Conservation (phyloP, 1,140 invertebrate species). For the Nilaparvata lugens region DNA sequence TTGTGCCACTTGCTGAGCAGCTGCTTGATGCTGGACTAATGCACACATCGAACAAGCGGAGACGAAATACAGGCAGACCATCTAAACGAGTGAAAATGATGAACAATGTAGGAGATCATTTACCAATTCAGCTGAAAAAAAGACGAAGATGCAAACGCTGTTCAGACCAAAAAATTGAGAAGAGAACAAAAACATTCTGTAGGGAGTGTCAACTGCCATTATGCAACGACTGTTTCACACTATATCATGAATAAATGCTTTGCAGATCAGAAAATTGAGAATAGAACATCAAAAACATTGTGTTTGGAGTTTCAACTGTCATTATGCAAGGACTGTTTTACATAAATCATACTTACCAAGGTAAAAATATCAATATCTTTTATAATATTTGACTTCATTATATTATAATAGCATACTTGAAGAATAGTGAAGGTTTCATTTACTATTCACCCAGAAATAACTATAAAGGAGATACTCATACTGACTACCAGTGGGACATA, state of each 20-base stretch:
- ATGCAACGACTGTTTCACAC: conserved; percentile 21
- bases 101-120: conserved; percentile 21
- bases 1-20: conserved; percentile 21
- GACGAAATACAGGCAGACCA: conserved; percentile 11
- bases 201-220: conserved; percentile 16
- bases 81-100: conserved; percentile 21
- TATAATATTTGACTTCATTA: too few species aligned
- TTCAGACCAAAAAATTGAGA: conserved; percentile 11
- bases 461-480: background rate
- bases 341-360: background rate
- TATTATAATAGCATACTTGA: background rate
- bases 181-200: conserved; percentile 21
- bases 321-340: background rate
- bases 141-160: conserved; percentile 13
- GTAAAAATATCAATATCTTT: background rate
- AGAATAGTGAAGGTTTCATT: too few species aligned
- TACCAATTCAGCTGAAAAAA: conserved; percentile 13
- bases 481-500: background rate
- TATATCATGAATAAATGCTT: conserved; percentile 16
- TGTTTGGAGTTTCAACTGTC: background rate
- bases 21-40: conserved; percentile 16
- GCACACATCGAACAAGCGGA: conserved; percentile 9
- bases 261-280: background rate
- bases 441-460: background rate
- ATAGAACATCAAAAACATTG: background rate